phyloP scores from a whole-genome alignment of 2,888 invertebrate species.

The Euphydryas editha region DNA sequence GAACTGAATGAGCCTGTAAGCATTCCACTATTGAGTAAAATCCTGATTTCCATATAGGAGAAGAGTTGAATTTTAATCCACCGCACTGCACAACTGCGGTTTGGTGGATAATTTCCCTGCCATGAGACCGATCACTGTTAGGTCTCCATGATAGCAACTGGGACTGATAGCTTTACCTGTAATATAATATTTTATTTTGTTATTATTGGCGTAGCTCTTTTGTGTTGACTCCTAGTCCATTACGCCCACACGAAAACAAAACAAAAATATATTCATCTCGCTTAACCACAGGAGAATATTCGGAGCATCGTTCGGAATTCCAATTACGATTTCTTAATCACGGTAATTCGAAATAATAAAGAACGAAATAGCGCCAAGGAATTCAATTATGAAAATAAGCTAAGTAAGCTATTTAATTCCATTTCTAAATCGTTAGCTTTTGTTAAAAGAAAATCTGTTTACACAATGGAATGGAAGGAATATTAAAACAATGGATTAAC shows the following conservation, averaged over 20 bases:
- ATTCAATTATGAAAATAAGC: slow-evolving; percentile 32
- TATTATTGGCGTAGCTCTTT: too few species aligned
- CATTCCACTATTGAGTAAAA: too few species aligned
- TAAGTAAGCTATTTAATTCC: slow-evolving; percentile 16
- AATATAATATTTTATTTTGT: too few species aligned
- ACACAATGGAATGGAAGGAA: neutral
- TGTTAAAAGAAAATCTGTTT: neutral
- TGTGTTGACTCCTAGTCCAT: too few species aligned
- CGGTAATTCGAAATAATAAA: slow-evolving; percentile 16
- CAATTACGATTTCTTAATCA: slow-evolving; percentile 9
- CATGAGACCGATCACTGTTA: too few species aligned
- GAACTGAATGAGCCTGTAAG: too few species aligned
- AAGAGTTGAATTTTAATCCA: too few species aligned
- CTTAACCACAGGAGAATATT: neutral
- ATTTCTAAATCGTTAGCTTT: neutral
- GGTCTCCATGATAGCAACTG: too few species aligned
- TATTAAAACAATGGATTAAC: neutral
- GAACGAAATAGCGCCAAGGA: slow-evolving; percentile 18
- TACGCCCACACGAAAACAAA: neutral
- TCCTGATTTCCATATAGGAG: too few species aligned
- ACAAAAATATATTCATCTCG: neutral
- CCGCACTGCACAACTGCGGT: too few species aligned
- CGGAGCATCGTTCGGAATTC: neutral
- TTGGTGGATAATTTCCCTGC: too few species aligned
- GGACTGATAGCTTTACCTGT: too few species aligned